phyloP scores from a whole-genome alignment of 1,140 invertebrate species.

The Drosophila subobscura region DNA sequence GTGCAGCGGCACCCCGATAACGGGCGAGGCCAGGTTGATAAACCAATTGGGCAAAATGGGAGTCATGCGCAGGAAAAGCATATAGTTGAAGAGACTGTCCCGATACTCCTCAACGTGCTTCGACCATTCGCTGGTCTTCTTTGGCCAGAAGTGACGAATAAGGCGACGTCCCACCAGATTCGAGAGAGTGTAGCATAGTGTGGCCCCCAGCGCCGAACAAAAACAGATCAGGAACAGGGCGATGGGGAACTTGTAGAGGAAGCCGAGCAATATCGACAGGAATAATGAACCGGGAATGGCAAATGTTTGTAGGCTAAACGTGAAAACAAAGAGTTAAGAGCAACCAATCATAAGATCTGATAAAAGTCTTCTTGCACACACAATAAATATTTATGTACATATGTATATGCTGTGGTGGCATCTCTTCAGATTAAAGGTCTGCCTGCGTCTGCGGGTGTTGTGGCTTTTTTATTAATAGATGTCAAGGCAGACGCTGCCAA shows the following conservation, averaged over 20 bases:
- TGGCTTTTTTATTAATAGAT: constrained; percentile 33
- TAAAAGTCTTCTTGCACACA: too few relatives aligned
- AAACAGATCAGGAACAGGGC: constrained; percentile 96
- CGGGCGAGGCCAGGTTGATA: constrained; percentile 98
- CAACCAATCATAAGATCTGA: constrained; percentile 49
- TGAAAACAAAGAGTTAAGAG: constrained; percentile 47
- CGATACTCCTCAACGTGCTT: constrained; percentile 92
- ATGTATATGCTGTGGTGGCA: neutral
- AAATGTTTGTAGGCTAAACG: constrained; percentile 97
- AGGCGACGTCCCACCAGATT: constrained; percentile 93
- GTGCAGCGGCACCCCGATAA: constrained; percentile 96
- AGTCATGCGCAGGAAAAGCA: constrained; percentile 98
- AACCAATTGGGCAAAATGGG: constrained; percentile 99
- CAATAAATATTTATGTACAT: too few relatives aligned
- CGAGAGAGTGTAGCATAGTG: constrained; percentile 97
- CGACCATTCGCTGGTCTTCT: constrained; percentile 93
- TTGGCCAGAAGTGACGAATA: constrained; percentile 95
- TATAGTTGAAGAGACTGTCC: constrained; percentile 97
- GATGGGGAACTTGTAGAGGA: constrained; percentile 96
- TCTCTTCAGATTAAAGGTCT: constrained; percentile 13
- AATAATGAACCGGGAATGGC: constrained; percentile 99
- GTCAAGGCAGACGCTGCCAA: constrained; percentile 15
- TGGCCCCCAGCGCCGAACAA: constrained; percentile 98
- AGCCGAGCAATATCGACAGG: constrained; percentile 98
- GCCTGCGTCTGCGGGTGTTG: constrained; percentile 9